Evolutionary conservation across 1,140 invertebrate genomes (phyloP).

Genomic region (Penaeus vannamei): DNA sequence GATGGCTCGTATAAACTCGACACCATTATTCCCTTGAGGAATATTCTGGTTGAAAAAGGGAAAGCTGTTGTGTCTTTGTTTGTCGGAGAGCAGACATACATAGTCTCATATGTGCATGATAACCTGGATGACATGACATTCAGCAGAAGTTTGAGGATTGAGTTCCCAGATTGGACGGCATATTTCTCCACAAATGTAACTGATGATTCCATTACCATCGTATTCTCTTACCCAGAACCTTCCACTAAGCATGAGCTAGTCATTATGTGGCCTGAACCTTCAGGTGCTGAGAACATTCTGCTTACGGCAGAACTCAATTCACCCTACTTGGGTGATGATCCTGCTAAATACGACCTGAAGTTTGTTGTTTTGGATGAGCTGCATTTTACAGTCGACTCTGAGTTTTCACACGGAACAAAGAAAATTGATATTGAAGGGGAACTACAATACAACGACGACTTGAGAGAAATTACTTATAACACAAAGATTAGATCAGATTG

Average conservation of each 20-base stretch:
- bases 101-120: neutral
- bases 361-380: neutral
- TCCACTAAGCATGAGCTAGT: constrained; percentile 8
- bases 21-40: neutral
- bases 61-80: neutral
- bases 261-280: neutral
- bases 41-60: constrained; percentile 25
- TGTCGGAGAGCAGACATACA: neutral
- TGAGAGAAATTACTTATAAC: neutral
- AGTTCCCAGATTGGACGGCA: constrained; percentile 2
- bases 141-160: neutral
- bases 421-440: neutral
- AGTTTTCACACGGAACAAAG: constrained; percentile 13
- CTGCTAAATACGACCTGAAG: neutral
- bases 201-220: constrained; percentile 18
- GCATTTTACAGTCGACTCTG: neutral
- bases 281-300: neutral
- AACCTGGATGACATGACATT: neutral
- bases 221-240: neutral
- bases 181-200: neutral
- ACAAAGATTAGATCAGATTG: constrained; percentile 3
- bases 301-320: constrained; percentile 20
- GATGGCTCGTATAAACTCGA: neutral
- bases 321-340: constrained; percentile 19
- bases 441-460: constrained; percentile 3